Percentiles rank a stretch among this genome's conserved stretches.
Conservation (phyloP, 2,113 vertebrate species). For the Hemiprocne comata region DNA sequence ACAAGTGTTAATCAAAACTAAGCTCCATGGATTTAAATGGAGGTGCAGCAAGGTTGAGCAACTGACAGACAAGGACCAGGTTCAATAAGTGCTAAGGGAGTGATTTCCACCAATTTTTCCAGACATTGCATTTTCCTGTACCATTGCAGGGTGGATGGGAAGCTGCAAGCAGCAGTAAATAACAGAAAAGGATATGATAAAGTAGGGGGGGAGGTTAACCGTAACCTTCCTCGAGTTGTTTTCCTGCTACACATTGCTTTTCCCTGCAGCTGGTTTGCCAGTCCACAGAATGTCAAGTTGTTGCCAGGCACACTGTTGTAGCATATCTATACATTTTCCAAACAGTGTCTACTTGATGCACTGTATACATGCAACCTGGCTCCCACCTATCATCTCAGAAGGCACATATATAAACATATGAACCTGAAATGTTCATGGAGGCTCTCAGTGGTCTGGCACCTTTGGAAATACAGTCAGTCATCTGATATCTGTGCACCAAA, state of each 20-base stretch:
- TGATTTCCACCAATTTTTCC: neutral
- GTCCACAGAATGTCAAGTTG: neutral
- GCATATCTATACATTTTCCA: neutral
- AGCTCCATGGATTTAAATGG: neutral
- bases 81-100: neutral
- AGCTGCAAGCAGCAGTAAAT: neutral
- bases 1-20: neutral
- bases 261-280: neutral
- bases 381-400: rapidly evolving
- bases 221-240: neutral
- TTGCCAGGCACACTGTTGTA: neutral
- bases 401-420: neutral
- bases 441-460: neutral
- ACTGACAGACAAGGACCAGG: neutral
- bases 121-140: rapidly evolving
- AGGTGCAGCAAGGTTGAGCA: neutral
- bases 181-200: neutral
- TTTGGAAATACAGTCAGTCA: neutral
- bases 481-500: neutral
- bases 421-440: neutral
- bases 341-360: rapidly evolving
- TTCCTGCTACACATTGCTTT: neutral
- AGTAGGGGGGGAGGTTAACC: neutral
- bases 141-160: neutral
- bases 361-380: rapidly evolving